Evolutionary conservation across 2,113 vertebrate genomes (phyloP), one percentile per base, ranked within the genome.

Genomic region (Neomonachus schauinslandi): DNA sequence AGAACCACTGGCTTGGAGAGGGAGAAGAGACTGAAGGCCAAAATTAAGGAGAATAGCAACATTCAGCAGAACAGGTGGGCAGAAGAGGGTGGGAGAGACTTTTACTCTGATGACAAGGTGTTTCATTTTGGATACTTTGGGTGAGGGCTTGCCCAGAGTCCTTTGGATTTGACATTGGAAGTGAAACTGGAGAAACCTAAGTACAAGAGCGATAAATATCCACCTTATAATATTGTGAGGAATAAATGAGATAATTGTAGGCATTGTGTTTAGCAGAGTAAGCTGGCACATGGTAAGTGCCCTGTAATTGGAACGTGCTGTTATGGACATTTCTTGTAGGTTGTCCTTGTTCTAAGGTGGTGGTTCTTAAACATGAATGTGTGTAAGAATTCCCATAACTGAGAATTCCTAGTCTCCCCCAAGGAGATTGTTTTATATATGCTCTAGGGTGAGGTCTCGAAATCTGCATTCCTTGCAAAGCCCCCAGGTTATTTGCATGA

Each of bases 151-250:
- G 42, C 16, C 57, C 74, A 31, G 11, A 63, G 69, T 26, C 59
- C 55, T 96, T 95, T 90, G 84, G 80, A 65, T 89, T 94, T 95
- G 69, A 88, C 51, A 93, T 92, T 71, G 61, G 69, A 94, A 24
- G 42, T 74, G 55, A 94, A 88, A 84, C 71, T 74, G 39, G 76
- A 91, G 80, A 97, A 89, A 85, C 46, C 0, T 59, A 81, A 33
- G 33, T 76, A 15, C 1, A 55, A 94, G 61, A 16, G 77, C 89
- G 18, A 39, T 94, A 71, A 36, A 28, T 82, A 71, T 21, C 36
- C 36, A 26, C 49, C 15, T 36, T 91, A 53, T 13, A 31, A 55
- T 79, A 74, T 77, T 49, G 33, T 94, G 79, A 97, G 61, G 67
- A 72, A 33, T 85, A 61, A 63, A 65, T 74, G 49, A 87, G 22